Conservation (phyloP, 2,888 invertebrate species). For the Catocala nupta region DNA sequence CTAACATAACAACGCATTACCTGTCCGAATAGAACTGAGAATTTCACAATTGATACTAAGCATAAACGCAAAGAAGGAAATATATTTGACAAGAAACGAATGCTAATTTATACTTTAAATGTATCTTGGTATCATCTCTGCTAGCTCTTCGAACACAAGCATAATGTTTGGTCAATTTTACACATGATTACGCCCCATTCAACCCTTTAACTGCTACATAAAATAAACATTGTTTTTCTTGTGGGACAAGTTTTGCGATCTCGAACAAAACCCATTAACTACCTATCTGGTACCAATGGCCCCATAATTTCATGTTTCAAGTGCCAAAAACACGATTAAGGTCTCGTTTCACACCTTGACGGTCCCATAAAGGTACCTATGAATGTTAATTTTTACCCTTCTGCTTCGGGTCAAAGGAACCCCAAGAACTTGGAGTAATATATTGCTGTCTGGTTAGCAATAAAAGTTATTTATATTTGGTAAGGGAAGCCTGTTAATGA, state of each 20-base stretch:
- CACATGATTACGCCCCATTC: conserved; percentile 7
- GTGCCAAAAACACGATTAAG: conserved; percentile 51
- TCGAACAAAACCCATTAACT: conserved; percentile 32
- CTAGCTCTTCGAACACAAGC: background rate
- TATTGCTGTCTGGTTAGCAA: conserved; percentile 57
- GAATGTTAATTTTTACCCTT: conserved; percentile 64
- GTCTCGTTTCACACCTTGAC: conserved; percentile 67
- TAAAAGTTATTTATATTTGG: conserved; percentile 68
- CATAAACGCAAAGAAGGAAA: too few relatives aligned
- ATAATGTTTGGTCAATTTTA: conserved; percentile 6
- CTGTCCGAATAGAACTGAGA: too few relatives aligned
- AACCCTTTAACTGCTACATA: conserved; percentile 4
- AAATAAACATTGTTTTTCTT: conserved; percentile 7
- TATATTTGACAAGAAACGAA: too few relatives aligned
- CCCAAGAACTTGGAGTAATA: conserved; percentile 56
- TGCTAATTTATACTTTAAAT: too few relatives aligned
- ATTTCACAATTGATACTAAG: too few relatives aligned
- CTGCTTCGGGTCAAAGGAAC: conserved; percentile 50
- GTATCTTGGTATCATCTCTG: too few relatives aligned
- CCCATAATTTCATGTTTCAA: conserved; percentile 41
- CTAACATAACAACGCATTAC: too few relatives aligned
- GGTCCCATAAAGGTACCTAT: conserved; percentile 59
- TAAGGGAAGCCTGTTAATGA: conserved; percentile 63
- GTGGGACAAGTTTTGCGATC: background rate
- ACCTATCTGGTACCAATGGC: conserved; percentile 21